Conservation (phyloP, 2,113 vertebrate genomes). For the Pionites leucogaster region DNA sequence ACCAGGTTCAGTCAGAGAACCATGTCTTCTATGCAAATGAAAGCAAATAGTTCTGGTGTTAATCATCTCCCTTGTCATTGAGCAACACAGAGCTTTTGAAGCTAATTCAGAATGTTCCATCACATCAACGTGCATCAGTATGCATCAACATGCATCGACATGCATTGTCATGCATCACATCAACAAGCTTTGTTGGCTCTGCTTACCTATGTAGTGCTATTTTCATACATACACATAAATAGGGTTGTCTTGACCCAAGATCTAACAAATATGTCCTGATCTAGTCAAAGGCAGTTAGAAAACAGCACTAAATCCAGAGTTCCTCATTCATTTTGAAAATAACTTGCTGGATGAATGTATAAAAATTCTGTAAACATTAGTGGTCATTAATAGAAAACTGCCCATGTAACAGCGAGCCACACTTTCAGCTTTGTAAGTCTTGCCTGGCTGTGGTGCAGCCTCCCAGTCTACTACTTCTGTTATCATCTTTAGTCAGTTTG, state of each 20-base stretch:
- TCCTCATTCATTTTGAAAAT: neutral
- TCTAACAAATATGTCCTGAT: neutral
- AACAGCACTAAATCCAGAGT: neutral
- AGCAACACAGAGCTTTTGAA: constrained; percentile 14
- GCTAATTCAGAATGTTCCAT: neutral
- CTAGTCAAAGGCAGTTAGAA: neutral
- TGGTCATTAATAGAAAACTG: neutral
- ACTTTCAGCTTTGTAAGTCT: neutral
- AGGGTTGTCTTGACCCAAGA: neutral
- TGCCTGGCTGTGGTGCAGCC: neutral
- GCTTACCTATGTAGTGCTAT: neutral
- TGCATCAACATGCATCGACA: too few relatives aligned
- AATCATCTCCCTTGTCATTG: neutral
- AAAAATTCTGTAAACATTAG: neutral
- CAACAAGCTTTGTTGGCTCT: neutral
- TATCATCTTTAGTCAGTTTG: neutral
- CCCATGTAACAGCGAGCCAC: neutral
- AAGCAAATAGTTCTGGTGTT: constrained; percentile 12
- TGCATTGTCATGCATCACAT: neutral
- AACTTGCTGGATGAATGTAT: neutral
- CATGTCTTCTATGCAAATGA: neutral
- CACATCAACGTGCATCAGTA: neutral
- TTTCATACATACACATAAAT: neutral
- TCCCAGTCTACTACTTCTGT: neutral
- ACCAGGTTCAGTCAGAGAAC: neutral